Evolutionary conservation across 2,797 vertebrate species (phyloP), one percentile per base, ranked within the genome.

Genomic region (Dipus sagitta): DNA sequence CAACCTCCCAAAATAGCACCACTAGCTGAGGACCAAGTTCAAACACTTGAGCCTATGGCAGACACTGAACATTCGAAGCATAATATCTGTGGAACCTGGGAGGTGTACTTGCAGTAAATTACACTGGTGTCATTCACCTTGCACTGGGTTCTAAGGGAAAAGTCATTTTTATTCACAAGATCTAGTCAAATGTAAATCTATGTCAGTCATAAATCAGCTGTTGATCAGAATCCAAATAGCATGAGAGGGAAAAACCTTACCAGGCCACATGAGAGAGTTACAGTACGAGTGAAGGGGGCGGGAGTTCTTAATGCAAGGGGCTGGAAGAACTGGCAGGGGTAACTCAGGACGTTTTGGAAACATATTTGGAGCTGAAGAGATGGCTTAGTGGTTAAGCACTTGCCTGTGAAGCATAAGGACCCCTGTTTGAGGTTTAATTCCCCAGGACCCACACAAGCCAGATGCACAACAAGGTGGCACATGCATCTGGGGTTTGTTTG

Each of bases 51-150:
- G 20, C 26, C 54, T 14, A 14, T 7, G 4, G 52, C 28, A n/a
- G 24, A 79, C n/a, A 20, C 72, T 21, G 24, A 6, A 38, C 26
- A 28, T 60, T 71, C 4, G 3, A 64, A 26, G 0, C 6, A 1
- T 17, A 1, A n/a, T 17, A 71, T 6, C 60, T 82, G 5, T 96
- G 90, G 72, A 88, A 47, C 75, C 86, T 95, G 87, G 91, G 81
- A 95, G 91, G 85, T 68, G 52, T 75, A 72, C 80, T 68, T 93
- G 75, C 52, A 96, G 91, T 64, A 38, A 85, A 91, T 96, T 91
- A 93, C 30, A 92, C 92, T 86, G 89, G 17, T 84, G 60, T 58
- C 38, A 14, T 64, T 82, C 38, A 88, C 52, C 60, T 87, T 78
- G 62, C 32, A 15, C 54, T 68, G 65, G 42, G 90, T 47, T 92